These are phyloP conservation scores for Ptiloglossa arizonensis DNA, from an alignment of 1,140 invertebrate genomes.

Conservation along the genomic window DNA sequence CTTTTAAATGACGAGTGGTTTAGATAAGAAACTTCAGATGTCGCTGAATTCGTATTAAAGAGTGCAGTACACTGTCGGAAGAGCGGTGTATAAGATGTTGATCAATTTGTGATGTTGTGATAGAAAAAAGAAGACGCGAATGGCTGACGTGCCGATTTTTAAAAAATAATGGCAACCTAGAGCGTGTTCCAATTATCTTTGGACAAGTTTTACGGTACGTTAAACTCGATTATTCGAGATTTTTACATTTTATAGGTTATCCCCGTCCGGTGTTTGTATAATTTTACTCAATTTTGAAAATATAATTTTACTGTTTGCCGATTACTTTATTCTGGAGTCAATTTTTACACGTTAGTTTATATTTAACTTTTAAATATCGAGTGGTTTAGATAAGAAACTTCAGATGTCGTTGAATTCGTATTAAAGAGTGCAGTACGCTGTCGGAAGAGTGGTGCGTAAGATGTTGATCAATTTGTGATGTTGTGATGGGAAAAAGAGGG, in stretches of 20 bases:
- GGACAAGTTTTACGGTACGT: constrained; percentile 34
- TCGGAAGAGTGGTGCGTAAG: background rate
- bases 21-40: constrained; percentile 83
- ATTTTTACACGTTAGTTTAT: background rate
- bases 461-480: constrained; percentile 18
- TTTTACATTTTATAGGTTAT: constrained; percentile 44
- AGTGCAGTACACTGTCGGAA: background rate
- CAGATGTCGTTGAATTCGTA: constrained; percentile 56
- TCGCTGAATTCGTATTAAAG: constrained; percentile 15
- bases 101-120: constrained; percentile 13
- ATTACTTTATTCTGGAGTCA: background rate
- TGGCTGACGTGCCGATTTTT: background rate
- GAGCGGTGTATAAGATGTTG: constrained; percentile 13
- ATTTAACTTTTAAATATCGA: constrained; percentile 83
- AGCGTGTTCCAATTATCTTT: background rate
- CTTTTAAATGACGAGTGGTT: constrained; percentile 86
- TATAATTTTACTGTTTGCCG: background rate
- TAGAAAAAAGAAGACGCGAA: background rate
- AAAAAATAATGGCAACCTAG: background rate
- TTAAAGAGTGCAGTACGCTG: constrained; percentile 4
- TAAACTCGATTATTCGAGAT: background rate
- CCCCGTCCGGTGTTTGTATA: background rate
- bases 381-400: constrained; percentile 86
- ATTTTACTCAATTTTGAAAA: constrained; percentile 7
- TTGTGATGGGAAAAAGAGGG: background rate